Conservation (phyloP, 1,140 invertebrate genomes). For the Battus philenor region DNA sequence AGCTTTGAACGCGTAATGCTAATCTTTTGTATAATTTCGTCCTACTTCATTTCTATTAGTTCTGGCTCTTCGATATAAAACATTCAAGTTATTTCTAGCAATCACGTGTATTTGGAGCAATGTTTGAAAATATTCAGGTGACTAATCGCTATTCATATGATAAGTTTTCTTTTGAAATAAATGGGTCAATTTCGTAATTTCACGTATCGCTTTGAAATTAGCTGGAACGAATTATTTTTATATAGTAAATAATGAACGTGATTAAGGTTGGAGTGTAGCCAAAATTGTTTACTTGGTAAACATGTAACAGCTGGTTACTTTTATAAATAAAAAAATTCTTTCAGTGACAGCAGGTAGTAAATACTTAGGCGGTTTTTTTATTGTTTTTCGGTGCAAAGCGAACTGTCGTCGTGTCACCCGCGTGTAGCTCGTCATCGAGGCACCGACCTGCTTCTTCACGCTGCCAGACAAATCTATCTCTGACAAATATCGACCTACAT, state of each 20-base stretch:
- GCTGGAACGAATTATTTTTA: too few relatives aligned
- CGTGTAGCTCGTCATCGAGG: constrained; percentile 44
- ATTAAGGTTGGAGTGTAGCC: neutral
- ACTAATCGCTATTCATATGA: constrained; percentile 8
- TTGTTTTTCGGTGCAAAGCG: neutral
- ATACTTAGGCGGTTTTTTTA: neutral
- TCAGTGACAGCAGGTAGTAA: neutral
- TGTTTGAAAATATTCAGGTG: constrained; percentile 19
- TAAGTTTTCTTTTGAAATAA: constrained; percentile 1
- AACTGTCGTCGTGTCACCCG: constrained; percentile 26
- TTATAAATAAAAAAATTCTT: too few relatives aligned
- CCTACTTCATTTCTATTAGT: too few relatives aligned
- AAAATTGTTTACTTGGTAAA: neutral
- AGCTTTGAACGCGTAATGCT: too few relatives aligned
- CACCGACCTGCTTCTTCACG: constrained; percentile 32
- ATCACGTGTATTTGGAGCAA: constrained; percentile 9
- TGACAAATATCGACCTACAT: constrained; percentile 33
- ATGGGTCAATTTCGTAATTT: constrained; percentile 15
- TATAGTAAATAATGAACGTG: too few relatives aligned
- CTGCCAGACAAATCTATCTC: constrained; percentile 24
- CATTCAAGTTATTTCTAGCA: constrained; percentile 21
- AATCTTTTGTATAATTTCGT: too few relatives aligned
- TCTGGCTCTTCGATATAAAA: constrained; percentile 19
- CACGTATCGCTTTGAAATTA: too few relatives aligned
- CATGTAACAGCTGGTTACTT: neutral